Percentiles rank a stretch among this genome's conserved stretches.
phyloP scores from a whole-genome alignment of 2,888 invertebrate species.

The Metallyticus violacea region DNA sequence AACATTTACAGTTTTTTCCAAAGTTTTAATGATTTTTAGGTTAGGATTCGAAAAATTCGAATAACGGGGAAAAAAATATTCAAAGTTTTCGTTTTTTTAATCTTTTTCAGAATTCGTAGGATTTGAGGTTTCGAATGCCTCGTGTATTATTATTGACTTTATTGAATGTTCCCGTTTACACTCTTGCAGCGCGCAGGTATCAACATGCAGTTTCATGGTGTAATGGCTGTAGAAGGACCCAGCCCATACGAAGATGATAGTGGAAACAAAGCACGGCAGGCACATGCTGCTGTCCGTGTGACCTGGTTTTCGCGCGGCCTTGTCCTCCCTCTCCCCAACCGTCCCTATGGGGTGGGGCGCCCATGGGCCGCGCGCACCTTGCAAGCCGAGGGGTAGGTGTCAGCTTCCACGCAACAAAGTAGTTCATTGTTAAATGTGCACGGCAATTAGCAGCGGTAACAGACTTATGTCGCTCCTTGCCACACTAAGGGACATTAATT shows the following conservation, averaged over 20 bases:
- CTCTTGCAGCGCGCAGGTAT: too few species aligned
- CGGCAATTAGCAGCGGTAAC: not conserved
- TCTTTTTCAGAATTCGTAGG: too few species aligned
- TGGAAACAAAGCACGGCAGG: not conserved
- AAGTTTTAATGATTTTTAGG: too few species aligned
- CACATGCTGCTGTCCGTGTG: not conserved
- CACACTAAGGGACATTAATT: not conserved
- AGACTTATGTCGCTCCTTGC: not conserved
- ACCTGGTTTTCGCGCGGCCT: conserved; percentile 22
- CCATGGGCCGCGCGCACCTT: conserved; percentile 1
- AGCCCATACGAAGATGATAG: not conserved
- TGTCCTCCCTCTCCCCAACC: conserved; percentile 11
- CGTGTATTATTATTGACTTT: too few species aligned
- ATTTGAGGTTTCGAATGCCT: too few species aligned
- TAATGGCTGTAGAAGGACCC: not conserved
- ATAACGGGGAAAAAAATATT: too few species aligned
- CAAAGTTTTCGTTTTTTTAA: too few species aligned
- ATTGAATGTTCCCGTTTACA: too few species aligned
- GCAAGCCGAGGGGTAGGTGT: not conserved
- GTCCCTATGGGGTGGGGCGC: not conserved
- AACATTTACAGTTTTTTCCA: too few species aligned
- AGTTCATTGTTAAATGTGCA: not conserved
- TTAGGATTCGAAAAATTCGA: too few species aligned
- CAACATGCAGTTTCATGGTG: not conserved
- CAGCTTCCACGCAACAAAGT: not conserved